Percentiles rank a stretch among this genome's conserved stretches.
phyloP scores from a whole-genome alignment of 2,113 vertebrate species.

The Symphodus melops region DNA sequence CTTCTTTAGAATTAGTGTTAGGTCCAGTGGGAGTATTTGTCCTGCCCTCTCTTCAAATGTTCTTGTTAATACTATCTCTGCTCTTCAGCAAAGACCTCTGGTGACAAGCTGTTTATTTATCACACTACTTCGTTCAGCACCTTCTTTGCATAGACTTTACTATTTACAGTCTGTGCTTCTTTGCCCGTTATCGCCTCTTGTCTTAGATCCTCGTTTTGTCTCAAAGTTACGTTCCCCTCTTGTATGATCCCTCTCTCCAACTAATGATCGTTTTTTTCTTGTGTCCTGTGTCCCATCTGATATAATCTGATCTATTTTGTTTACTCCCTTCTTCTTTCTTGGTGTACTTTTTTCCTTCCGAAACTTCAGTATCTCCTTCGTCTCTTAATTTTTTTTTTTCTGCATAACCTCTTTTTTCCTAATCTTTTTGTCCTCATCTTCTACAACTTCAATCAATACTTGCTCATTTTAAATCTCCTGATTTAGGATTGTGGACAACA shows the following conservation, averaged over 20 bases:
- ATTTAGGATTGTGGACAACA: constrained; percentile 8
- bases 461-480: constrained; percentile 26
- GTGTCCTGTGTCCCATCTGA: constrained; percentile 9
- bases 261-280: constrained; percentile 14
- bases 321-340: constrained; percentile 12
- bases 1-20: constrained; percentile 27
- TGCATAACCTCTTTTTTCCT: neutral
- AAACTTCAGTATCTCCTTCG: constrained; percentile 16
- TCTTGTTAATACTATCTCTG: constrained; percentile 23
- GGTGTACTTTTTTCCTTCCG: neutral
- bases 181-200: neutral
- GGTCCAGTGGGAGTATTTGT: constrained; percentile 49
- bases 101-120: constrained; percentile 8
- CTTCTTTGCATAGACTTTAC: neutral
- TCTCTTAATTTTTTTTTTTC: neutral
- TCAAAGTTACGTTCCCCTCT: constrained; percentile 2
- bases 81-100: constrained; percentile 13
- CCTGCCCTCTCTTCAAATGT: constrained; percentile 36
- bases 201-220: constrained; percentile 27
- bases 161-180: neutral
- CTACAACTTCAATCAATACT: constrained; percentile 2
- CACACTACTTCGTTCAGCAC: constrained; percentile 9
- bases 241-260: neutral
- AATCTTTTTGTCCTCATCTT: constrained; percentile 19
- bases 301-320: constrained; percentile 21